These are phyloP conservation scores for Rhopalosiphum nymphaeae DNA, from an alignment of 2,888 invertebrate genomes.

Conservation along the genomic window DNA sequence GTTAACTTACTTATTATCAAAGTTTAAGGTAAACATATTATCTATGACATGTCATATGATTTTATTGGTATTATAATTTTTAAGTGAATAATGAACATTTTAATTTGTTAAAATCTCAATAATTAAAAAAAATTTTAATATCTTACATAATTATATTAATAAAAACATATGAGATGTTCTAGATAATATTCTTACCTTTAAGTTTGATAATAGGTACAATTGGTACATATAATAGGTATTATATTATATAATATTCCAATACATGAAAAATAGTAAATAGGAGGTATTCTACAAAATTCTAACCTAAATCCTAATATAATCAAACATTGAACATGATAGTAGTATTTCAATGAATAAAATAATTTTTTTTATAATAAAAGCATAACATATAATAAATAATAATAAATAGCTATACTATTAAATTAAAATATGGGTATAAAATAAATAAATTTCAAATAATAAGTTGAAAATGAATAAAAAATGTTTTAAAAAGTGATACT, in stretches of 20 bases:
- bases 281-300: not conserved
- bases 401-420: not conserved
- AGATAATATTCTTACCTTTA: no score
- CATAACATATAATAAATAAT: not conserved
- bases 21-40: no score
- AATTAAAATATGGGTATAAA: not conserved
- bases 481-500: not conserved
- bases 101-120: no score
- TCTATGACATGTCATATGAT: no score
- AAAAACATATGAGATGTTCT: no score
- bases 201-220: no score
- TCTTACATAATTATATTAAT: no score
- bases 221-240: no score
- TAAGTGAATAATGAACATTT: no score
- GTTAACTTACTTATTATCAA: no score
- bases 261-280: not conserved
- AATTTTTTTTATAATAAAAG: not conserved
- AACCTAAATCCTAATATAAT: not conserved
- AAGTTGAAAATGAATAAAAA: not conserved
- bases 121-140: no score
- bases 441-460: not conserved
- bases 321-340: not conserved
- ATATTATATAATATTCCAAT: not conserved
- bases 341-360: not conserved
- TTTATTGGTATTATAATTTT: no score